These are phyloP conservation scores for Simalia tracyae DNA, from an alignment of 2,797 vertebrate genomes.

Conservation along the genomic window DNA sequence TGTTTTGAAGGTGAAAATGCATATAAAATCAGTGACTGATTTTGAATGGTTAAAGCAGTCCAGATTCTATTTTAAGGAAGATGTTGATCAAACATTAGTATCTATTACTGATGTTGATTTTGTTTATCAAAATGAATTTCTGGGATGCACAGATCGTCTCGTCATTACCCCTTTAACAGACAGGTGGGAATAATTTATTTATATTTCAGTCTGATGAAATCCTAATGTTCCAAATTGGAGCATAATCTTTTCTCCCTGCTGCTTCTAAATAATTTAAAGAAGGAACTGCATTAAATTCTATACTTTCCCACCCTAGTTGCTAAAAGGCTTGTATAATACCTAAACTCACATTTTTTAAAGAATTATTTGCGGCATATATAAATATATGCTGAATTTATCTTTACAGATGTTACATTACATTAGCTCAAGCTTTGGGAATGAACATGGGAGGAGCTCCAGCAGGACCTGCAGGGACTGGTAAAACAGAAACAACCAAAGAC, in stretches of 20 bases:
- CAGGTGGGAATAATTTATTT: conserved; percentile 64
- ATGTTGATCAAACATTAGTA: conserved; percentile 72
- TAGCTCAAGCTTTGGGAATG: conserved; percentile 85
- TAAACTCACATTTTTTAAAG: not conserved
- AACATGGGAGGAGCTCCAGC: conserved; percentile 88
- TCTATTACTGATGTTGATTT: conserved; percentile 80
- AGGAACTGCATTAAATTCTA: too few species aligned
- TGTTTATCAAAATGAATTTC: conserved; percentile 80
- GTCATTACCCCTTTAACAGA: conserved; percentile 81
- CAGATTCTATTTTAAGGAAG: conserved; percentile 79
- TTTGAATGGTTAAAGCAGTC: conserved; percentile 81
- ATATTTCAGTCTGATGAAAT: not conserved
- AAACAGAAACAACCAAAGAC: conserved; percentile 87
- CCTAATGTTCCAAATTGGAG: not conserved
- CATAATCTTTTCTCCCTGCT: not conserved
- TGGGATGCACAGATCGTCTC: conserved; percentile 79
- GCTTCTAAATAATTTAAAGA: not conserved
- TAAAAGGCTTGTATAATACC: not conserved
- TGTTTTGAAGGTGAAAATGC: conserved; percentile 76
- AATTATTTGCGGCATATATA: not conserved
- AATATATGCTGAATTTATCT: conserved; percentile 26
- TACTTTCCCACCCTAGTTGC: not conserved
- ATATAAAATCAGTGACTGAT: conserved; percentile 72
- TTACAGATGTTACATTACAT: conserved; percentile 86
- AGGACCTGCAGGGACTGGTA: conserved; percentile 81